Percentiles rank a stretch among this genome's conserved stretches.
These are phyloP conservation scores for Cotesia chilonis DNA, from an alignment of 1,140 invertebrate species.

Conservation along the genomic window DNA sequence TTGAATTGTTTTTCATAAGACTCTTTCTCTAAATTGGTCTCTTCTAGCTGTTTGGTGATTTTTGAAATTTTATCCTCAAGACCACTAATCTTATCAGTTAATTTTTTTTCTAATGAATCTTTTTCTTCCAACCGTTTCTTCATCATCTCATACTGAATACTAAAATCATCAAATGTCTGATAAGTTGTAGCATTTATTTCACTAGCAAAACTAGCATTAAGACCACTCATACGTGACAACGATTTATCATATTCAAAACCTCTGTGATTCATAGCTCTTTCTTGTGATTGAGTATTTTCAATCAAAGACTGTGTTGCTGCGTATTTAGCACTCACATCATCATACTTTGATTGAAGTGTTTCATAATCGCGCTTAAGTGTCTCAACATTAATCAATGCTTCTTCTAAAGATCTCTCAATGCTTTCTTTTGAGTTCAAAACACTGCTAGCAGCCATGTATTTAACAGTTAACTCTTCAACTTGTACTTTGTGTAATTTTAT, in stretches of 20 bases:
- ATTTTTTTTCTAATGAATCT: conserved; percentile 49
- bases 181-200: conserved; percentile 58
- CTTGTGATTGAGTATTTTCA: conserved; percentile 50
- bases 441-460: conserved; percentile 53
- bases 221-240: conserved; percentile 51
- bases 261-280: conserved; percentile 47
- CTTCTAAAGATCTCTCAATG: conserved; percentile 57
- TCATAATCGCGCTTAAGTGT: conserved; percentile 55
- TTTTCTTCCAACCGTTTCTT: conserved; percentile 57
- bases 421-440: conserved; percentile 61
- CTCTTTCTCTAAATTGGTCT: conserved; percentile 51
- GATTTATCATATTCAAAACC: conserved; percentile 50
- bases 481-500: conserved; percentile 56
- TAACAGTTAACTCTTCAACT: conserved; percentile 57
- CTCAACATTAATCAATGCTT: conserved; percentile 51
- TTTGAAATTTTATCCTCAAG: conserved; percentile 51
- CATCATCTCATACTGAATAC: conserved; percentile 51
- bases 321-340: conserved; percentile 53
- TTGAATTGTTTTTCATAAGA: conserved; percentile 61
- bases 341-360: conserved; percentile 50
- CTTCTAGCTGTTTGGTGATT: conserved; percentile 49
- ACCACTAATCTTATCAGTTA: conserved; percentile 47
- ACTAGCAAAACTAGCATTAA: conserved; percentile 47
- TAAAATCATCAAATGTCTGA: conserved; percentile 55
- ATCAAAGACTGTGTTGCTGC: conserved; percentile 49